phyloP scores from a whole-genome alignment of 2,797 vertebrate species.

The Macroramphosus scolopax region DNA sequence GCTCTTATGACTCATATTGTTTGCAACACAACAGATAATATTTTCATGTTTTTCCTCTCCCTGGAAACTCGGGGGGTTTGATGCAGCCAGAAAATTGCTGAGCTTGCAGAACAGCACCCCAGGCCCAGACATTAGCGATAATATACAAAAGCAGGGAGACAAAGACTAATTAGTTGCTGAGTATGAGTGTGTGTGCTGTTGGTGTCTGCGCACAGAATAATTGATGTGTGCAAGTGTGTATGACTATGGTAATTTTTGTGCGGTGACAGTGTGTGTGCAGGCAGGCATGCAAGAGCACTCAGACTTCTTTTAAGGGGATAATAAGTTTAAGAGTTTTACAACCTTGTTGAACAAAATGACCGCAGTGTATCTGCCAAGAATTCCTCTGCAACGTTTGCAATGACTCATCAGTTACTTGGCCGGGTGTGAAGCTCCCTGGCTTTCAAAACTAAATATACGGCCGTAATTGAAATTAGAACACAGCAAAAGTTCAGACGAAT shows the following conservation, averaged over 20 bases:
- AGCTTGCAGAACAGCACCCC: conserved; percentile 64
- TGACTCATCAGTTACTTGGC: too few relatives aligned
- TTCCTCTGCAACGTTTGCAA: conserved; percentile 6
- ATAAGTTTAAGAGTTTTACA: conserved; percentile 36
- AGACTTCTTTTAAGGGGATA: conserved; percentile 38
- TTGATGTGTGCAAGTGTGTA: conserved; percentile 28
- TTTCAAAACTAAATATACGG: too few relatives aligned
- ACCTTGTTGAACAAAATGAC: conserved; percentile 21
- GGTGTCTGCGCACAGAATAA: conserved; percentile 36
- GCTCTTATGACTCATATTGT: conserved; percentile 65
- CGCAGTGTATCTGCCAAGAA: conserved; percentile 32
- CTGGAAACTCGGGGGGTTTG: conserved; percentile 65
- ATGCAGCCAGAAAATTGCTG: conserved; percentile 70
- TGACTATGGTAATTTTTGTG: conserved; percentile 50
- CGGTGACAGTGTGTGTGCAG: conserved; percentile 28
- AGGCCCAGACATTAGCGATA: conserved; percentile 65
- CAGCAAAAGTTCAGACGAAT: too few relatives aligned
- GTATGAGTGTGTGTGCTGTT: conserved; percentile 11
- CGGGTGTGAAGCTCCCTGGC: conserved; percentile 4
- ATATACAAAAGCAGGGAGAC: conserved; percentile 69
- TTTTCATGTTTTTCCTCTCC: conserved; percentile 64
- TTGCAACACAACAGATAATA: conserved; percentile 67
- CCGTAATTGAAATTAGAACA: too few relatives aligned
- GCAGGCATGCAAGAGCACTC: conserved; percentile 28
- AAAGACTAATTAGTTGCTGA: conserved; percentile 71